Evolutionary conservation across 2,113 vertebrate species (phyloP).

Genomic region (Danionella cerebrum): DNA sequence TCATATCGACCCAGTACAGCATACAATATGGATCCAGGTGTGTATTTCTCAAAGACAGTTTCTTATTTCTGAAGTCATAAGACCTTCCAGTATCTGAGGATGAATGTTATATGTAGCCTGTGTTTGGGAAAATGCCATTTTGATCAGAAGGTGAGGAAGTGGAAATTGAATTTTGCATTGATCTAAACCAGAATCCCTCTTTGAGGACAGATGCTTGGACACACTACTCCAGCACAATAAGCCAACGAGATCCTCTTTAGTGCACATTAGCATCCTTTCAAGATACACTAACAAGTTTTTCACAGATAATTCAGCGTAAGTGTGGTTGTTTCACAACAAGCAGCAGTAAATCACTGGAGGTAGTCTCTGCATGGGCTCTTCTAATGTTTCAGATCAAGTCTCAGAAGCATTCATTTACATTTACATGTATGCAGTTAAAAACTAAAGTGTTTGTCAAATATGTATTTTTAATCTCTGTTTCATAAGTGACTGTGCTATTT

Average conservation of each 20-base stretch:
- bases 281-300: background rate
- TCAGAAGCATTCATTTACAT: background rate
- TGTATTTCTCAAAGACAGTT: background rate
- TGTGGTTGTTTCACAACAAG: too few relatives aligned
- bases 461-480: background rate
- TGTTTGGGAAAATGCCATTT: background rate
- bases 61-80: background rate
- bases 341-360: too few relatives aligned
- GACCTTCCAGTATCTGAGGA: background rate
- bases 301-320: too few relatives aligned
- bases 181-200: conserved; percentile 20
- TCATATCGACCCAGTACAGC: background rate
- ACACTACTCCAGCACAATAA: conserved; percentile 11
- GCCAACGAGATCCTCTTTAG: conserved; percentile 2
- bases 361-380: too few relatives aligned
- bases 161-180: conserved; percentile 27
- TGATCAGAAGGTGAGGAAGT: conserved; percentile 2
- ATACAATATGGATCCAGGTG: background rate
- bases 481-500: background rate
- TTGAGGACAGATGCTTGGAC: background rate
- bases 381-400: background rate
- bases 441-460: background rate
- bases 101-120: conserved; percentile 6
- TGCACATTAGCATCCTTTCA: background rate
- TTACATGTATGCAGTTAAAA: background rate